phyloP scores from a whole-genome alignment of 2,113 vertebrate genomes.

The Megaptera novaeangliae region DNA sequence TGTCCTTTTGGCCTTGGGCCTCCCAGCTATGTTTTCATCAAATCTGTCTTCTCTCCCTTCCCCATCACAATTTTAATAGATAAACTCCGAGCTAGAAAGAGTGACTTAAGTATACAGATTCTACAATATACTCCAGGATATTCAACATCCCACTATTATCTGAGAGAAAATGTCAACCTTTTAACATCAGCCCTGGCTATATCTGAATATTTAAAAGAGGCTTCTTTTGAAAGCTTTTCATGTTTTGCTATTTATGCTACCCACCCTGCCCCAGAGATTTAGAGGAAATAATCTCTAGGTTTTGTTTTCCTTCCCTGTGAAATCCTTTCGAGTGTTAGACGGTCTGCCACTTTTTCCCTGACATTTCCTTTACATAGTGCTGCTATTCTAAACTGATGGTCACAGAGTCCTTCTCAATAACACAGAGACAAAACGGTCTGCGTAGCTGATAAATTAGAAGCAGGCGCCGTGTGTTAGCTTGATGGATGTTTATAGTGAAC shows the following conservation, averaged over 20 bases:
- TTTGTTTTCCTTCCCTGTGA: slow-evolving; percentile 35
- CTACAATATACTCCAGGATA: background rate
- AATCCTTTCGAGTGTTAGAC: background rate
- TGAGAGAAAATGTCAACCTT: slow-evolving; percentile 16
- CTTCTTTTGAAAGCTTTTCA: slow-evolving; percentile 18
- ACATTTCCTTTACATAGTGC: slow-evolving; percentile 13
- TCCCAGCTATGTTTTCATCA: background rate
- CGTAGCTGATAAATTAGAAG: slow-evolving; percentile 60
- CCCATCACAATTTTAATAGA: background rate
- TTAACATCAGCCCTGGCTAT: background rate
- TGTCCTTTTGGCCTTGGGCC: background rate
- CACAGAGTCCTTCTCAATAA: slow-evolving; percentile 56
- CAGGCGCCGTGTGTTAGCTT: background rate
- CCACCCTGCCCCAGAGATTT: background rate
- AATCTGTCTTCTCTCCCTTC: background rate
- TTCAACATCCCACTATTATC: background rate
- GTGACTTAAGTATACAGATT: background rate
- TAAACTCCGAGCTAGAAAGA: background rate
- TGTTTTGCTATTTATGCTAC: background rate
- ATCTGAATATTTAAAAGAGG: slow-evolving; percentile 44
- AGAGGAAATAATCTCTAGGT: background rate
- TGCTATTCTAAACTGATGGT: slow-evolving; percentile 39
- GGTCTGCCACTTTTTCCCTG: background rate
- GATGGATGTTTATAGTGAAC: slow-evolving; percentile 57
- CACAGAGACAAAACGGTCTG: slow-evolving; percentile 24